Evolutionary conservation across 2,113 vertebrate species (phyloP).

Genomic region (Myodes glareolus): DNA sequence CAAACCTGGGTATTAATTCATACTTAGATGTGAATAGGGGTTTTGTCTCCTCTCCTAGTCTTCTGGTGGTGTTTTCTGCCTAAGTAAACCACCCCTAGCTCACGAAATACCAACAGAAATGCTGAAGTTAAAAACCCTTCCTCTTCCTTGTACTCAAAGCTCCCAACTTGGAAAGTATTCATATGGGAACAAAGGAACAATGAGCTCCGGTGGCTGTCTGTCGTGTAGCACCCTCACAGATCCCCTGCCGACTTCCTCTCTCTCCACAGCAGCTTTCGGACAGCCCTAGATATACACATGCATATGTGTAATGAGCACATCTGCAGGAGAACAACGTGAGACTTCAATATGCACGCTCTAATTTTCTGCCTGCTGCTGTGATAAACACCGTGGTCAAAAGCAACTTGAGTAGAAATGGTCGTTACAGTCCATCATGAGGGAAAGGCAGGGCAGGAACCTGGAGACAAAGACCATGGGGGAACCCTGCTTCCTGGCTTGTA

Average conservation of each 20-base stretch:
- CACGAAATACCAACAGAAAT: background rate
- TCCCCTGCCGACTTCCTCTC: background rate
- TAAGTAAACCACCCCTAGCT: background rate
- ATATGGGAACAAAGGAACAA: background rate
- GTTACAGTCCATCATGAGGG: background rate
- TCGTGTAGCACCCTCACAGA: fast-evolving
- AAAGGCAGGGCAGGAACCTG: background rate
- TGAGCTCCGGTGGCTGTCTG: fast-evolving
- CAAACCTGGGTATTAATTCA: background rate
- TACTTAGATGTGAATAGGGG: background rate
- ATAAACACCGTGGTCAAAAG: background rate
- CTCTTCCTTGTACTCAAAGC: background rate
- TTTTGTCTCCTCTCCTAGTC: background rate
- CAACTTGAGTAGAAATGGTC: background rate
- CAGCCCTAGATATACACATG: background rate
- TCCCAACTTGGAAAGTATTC: background rate
- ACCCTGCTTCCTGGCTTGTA: background rate
- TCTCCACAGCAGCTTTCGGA: background rate
- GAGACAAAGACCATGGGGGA: too few species aligned
- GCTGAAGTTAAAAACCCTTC: background rate
- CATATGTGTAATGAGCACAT: background rate
- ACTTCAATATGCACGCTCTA: background rate
- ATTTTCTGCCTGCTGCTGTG: background rate
- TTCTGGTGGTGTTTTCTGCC: background rate
- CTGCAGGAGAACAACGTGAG: background rate